Evolutionary conservation across 30 jellyfish, hydroid and myxozoan genomes (phyloP), one percentile per base, ranked within the genome.

Genomic region (Aurelia coerulea): DNA sequence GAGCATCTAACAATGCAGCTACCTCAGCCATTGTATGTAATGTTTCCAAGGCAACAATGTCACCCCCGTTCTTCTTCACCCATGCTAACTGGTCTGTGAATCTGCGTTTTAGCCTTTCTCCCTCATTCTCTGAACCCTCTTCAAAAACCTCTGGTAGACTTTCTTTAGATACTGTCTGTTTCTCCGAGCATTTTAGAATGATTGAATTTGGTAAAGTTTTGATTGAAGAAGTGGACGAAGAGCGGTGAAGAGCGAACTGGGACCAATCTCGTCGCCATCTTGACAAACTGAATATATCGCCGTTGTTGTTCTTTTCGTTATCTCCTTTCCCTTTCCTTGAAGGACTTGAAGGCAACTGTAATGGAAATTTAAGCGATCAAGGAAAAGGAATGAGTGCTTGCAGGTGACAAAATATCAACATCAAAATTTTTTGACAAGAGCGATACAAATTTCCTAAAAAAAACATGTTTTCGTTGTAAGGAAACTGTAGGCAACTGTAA

Each of bases 41-140:
- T n/a, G 80, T 67, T 53, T 88, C 96, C 91, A 88, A 14, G 70
- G 91, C 91, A 53, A 88, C 96, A 52, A 74, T 78, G 41, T 88
- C 96, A 13, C 58, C 74, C 29, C 91, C 96, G 9, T 84, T 84
- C n/a, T 74, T 88, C 66, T 62, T 46, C 32, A 84, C 73, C 93
- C 93, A 84, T 4, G 84, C 56, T 10, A 84, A 71, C 67, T 85
- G 89, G 12, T 75, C 84, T 1, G 83, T 54, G 74, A 74, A 85
- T 77, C 83, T 64, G 46, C 15, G 52, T 33, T 49, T 59, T 76
- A 81, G 33, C 19, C 59, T 18, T 29, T 2, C 32, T 17, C 60
- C 80, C 15, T 56, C 35, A 4, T 68, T 80, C 65, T 65, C 84
- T 10, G 2, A 9, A 6, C 50, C 19, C 11, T 49, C 75, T 16